Base-by-base conservation (phyloP, 92 coral and sea anemone genomes). In the Metridium senile region DNA sequence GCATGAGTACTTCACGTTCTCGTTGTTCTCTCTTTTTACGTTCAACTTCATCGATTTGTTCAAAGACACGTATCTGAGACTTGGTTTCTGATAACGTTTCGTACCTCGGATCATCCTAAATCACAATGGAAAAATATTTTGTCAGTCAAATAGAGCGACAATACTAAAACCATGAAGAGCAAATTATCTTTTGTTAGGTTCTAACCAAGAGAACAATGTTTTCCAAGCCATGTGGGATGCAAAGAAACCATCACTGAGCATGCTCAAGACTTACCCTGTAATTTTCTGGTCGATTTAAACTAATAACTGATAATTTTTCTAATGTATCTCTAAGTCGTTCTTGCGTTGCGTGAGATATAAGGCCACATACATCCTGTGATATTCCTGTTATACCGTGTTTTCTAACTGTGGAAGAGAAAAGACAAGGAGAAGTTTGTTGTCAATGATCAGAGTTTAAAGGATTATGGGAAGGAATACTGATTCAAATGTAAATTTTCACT, bases 21-120 rank as follows among this genome's bases (percentile, higher is more conserved):
- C 98, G 87, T 17, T 91, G 88, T 58, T 94, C 98, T 70, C 98
- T 91, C 58, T 94, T 94, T 69, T 84, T 89, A 71, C 98, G 85
- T 75, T 94, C 98, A 25, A 94, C 92, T 82, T 94, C 98, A 72
- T 94, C 98, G 74, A 94, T 94, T 75, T 94, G 98, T 79, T 94
- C 98, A 71, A 94, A 94, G 33, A 94, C 98, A 57, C 98, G 78
- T 20, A 94, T 84, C 76, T 92, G 98, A 22, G 97, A 86, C 80
- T 90, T 89, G 33, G 93, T 89, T 62, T 94, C 98, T 11, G 91
- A 84, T 10, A 91, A 78, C 23, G 87, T 81, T 83, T 96, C 98
- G 58, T 96, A 92, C 22, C 88, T 81, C 11, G 99, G 99, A 45
- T 96, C 99, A 62, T 96, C 99, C 99, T 96, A 66, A 58, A 68